These are phyloP conservation scores for Diogma glabrata DNA, from an alignment of 2,888 invertebrate species.

Conservation along the genomic window DNA sequence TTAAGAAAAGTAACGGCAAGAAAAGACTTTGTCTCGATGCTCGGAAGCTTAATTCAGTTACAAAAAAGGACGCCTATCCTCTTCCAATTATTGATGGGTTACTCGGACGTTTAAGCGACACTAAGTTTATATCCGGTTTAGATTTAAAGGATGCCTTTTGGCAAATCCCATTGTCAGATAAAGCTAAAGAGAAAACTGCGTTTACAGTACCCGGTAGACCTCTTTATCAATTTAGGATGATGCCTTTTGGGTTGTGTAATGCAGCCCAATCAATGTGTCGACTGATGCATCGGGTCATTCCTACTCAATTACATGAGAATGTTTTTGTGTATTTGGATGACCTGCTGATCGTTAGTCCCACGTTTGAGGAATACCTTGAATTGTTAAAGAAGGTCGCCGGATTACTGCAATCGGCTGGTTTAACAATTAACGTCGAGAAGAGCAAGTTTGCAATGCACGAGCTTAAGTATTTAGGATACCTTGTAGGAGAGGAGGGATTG, in stretches of 20 bases:
- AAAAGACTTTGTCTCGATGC: not conserved
- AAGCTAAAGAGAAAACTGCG: not conserved
- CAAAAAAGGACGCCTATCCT: not conserved
- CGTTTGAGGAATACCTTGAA: not conserved
- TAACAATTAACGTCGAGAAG: no score
- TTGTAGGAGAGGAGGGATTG: not conserved
- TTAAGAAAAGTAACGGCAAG: not conserved
- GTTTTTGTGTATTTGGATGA: not conserved
- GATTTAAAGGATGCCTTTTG: not conserved
- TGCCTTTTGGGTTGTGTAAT: not conserved
- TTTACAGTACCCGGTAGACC: not conserved
- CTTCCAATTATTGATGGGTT: not conserved
- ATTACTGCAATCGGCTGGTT: not conserved
- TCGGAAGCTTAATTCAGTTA: not conserved
- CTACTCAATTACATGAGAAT: not conserved
- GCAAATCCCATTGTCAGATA: not conserved
- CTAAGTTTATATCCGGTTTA: not conserved
- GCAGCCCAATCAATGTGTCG: not conserved
- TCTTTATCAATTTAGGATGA: not conserved
- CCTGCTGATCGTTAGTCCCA: not conserved
- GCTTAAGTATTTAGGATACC: no score
- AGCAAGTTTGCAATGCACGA: no score
- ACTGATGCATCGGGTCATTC: not conserved
- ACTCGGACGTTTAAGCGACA: not conserved
- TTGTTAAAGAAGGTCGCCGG: not conserved